Evolutionary conservation across 1,140 invertebrate species (phyloP).

Genomic region (Monochamus saltuarius): DNA sequence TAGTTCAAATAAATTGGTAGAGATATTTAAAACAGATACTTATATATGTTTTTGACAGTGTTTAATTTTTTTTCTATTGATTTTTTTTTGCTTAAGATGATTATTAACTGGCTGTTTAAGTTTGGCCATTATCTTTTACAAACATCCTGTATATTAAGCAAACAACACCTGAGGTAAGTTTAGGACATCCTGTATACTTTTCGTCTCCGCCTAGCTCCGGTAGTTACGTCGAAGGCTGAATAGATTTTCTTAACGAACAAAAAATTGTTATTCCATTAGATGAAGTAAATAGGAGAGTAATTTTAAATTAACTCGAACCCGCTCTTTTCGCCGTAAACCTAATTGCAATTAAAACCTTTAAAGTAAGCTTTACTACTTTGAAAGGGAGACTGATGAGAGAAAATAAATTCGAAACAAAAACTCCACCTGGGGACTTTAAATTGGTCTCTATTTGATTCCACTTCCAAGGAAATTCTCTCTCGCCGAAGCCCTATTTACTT

Average conservation of each 20-base stretch:
- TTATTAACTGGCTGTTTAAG: no score
- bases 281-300: conserved; percentile 2
- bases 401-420: conserved; percentile 14
- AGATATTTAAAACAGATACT: no score
- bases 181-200: no score
- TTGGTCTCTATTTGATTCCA: conserved; percentile 21
- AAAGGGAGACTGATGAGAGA: conserved; percentile 10
- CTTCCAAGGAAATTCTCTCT: conserved; percentile 9
- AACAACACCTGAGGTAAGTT: no score
- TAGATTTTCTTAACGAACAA: neutral
- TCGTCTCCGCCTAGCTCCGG: no score
- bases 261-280: conserved; percentile 3
- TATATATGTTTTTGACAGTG: no score
- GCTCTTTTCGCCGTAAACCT: conserved; percentile 5
- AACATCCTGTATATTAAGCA: no score
- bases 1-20: no score
- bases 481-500: conserved; percentile 7
- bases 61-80: no score
- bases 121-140: no score
- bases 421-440: conserved; percentile 21
- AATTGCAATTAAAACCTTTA: conserved; percentile 25
- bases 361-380: conserved; percentile 1
- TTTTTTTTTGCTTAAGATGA: no score
- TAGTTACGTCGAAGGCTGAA: no score
- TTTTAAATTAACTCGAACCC: conserved; percentile 5